Evolutionary conservation across 2,797 vertebrate species (phyloP).

Genomic region (Craterocephalus amniculus): DNA sequence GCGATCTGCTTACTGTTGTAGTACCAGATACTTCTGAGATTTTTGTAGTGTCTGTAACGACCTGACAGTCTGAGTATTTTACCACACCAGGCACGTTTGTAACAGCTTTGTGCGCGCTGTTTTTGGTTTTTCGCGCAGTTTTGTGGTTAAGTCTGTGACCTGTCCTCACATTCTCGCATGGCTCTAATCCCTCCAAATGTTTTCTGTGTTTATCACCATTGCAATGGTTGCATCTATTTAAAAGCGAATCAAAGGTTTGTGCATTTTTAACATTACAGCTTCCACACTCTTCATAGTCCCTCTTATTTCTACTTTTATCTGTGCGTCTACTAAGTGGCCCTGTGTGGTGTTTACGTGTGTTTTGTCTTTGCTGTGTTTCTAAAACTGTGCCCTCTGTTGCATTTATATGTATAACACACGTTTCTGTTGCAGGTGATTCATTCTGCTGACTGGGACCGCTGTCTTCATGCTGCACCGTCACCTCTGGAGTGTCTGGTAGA

Average conservation of each 20-base stretch:
- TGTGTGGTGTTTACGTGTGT: no score
- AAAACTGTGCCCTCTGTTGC: no score
- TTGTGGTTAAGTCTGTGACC: slow-evolving; percentile 8
- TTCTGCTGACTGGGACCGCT: not conserved
- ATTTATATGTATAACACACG: not conserved
- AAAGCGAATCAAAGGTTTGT: slow-evolving; percentile 7
- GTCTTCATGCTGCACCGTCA: slow-evolving; percentile 16
- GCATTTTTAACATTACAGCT: slow-evolving; percentile 8
- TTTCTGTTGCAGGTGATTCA: slow-evolving; percentile 15
- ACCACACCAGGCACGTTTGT: not conserved
- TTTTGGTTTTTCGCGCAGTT: not conserved
- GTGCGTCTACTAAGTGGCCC: slow-evolving; percentile 6
- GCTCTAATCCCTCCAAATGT: not conserved
- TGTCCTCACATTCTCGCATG: not conserved
- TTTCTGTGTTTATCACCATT: slow-evolving; percentile 9
- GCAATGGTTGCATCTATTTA: slow-evolving; percentile 11
- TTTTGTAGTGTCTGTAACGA: slow-evolving; percentile 11
- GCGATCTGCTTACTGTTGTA: slow-evolving; percentile 7
- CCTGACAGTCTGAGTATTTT: slow-evolving; percentile 12
- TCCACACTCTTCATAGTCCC: slow-evolving; percentile 6
- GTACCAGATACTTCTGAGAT: slow-evolving; percentile 19
- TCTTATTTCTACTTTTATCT: not conserved
- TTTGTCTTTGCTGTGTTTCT: no score
- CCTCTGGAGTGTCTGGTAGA: slow-evolving; percentile 16
- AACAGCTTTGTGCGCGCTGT: not conserved